Evolutionary conservation across 2,797 vertebrate genomes (phyloP).

Genomic region (Malurus splendens): DNA sequence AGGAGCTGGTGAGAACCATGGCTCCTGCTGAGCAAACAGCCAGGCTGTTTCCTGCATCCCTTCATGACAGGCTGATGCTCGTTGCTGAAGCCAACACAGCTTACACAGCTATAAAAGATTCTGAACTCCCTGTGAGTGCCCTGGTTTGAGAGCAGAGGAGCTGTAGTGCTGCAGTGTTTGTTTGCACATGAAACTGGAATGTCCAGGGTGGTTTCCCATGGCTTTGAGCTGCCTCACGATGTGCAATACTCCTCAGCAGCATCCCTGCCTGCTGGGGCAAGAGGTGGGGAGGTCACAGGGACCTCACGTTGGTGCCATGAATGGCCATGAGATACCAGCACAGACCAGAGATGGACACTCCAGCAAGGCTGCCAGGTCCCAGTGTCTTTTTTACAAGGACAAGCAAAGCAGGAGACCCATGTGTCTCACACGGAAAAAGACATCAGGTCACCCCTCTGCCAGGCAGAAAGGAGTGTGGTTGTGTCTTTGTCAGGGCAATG

Average conservation of each 20-base stretch:
- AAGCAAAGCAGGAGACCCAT: not conserved
- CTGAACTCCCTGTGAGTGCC: not conserved
- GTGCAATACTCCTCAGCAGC: accelerated
- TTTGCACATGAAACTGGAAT: not conserved
- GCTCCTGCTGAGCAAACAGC: not conserved
- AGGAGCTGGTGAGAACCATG: not conserved
- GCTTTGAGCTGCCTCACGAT: not conserved
- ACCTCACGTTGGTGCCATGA: not conserved
- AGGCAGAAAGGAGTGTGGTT: accelerated
- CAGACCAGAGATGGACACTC: accelerated
- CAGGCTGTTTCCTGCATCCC: not conserved
- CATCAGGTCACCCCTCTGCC: accelerated
- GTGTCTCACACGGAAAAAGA: accelerated
- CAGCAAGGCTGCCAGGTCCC: not conserved
- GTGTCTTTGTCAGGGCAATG: not conserved
- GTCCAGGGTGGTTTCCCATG: accelerated
- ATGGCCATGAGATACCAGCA: not conserved
- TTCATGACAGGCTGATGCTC: not conserved
- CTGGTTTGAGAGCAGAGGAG: not conserved
- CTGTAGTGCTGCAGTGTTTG: accelerated
- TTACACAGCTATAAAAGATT: not conserved
- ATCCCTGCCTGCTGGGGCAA: not conserved
- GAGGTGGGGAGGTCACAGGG: not conserved
- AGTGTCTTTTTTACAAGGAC: not conserved
- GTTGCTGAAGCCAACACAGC: not conserved